Evolutionary conservation across 2,113 vertebrate genomes (phyloP), one percentile per base, ranked within the genome.

Genomic region (Glaucidium brasilianum): DNA sequence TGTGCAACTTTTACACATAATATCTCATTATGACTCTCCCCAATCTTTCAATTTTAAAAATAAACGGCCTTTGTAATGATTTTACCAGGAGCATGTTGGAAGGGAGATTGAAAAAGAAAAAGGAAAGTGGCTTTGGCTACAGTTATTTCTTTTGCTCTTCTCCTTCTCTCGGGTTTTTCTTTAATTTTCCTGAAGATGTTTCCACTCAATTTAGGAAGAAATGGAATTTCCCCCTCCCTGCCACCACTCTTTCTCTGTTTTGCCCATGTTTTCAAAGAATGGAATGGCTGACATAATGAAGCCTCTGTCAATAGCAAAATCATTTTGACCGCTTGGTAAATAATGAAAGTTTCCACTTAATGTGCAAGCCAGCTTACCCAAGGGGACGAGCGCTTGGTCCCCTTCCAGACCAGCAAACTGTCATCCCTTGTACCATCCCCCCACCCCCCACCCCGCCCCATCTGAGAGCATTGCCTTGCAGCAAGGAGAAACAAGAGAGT

Each of bases 21-120:
- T 98, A 98, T 98, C 98, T 98, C 97, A 99, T 98, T 98, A 98
- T 98, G 97, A 98, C 97, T 98, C 98, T 98, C 97, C 98, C 97
- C 98, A 99, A 98, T 98, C 98, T 98, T 98, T 98, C 98, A 98
- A 99, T 99, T 98, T 98, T 97, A 98, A 98, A 98, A 98, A 98
- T 98, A 98, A 98, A 98, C 92, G 95, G 98, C 83, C 98, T 98
- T 98, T 98, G 98, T 98, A 98, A 98, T 98, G 98, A 98, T 98
- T 98, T 98, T 98, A 98, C 96, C 98, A 98, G 98, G 96, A 97
- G 97, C 92, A 93, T 86, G 97, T 98, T 98, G 97, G 97, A 98
- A 98, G 89, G 76, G 92, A 98, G 98, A 98, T 98, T 98, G 97
- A 98, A 98, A 98, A 97, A 96, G 85, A 97, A 97, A 97, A 96